Conservation (phyloP, 2,888 invertebrate species). For the Caradrina kadenii region DNA sequence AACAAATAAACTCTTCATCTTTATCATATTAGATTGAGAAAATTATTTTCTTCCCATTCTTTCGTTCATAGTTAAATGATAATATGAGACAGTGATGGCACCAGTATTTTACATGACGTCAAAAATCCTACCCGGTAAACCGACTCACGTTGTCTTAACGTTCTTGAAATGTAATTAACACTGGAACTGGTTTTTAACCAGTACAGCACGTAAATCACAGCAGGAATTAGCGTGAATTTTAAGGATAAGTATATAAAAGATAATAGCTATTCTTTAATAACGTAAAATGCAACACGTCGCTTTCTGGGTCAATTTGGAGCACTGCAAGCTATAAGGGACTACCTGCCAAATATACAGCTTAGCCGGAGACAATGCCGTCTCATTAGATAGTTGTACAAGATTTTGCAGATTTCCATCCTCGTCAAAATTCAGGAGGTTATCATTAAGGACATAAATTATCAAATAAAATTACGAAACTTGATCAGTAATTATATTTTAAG, state of each 20-base stretch:
- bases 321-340: not conserved
- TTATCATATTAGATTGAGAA: no score
- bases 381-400: not conserved
- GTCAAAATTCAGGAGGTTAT: no score
- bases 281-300: not conserved
- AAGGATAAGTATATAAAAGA: slow-evolving; percentile 34
- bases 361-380: no score
- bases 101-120: slow-evolving; percentile 34
- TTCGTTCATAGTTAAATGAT: no score
- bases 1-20: no score
- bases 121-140: slow-evolving; percentile 8
- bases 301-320: not conserved
- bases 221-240: slow-evolving; percentile 22
- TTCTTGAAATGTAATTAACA: no score
- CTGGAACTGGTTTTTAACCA: slow-evolving; percentile 20
- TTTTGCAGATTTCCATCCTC: no score
- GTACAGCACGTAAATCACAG: not conserved
- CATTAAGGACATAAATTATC: no score
- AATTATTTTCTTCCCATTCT: no score
- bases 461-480: no score
- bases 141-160: not conserved
- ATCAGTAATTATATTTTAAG: no score
- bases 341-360: not conserved
- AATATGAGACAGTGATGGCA: no score
- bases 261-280: slow-evolving; percentile 7